These are phyloP conservation scores for Trissonchulus latispiculum DNA, from an alignment of 2,888 invertebrate species.

Conservation along the genomic window DNA sequence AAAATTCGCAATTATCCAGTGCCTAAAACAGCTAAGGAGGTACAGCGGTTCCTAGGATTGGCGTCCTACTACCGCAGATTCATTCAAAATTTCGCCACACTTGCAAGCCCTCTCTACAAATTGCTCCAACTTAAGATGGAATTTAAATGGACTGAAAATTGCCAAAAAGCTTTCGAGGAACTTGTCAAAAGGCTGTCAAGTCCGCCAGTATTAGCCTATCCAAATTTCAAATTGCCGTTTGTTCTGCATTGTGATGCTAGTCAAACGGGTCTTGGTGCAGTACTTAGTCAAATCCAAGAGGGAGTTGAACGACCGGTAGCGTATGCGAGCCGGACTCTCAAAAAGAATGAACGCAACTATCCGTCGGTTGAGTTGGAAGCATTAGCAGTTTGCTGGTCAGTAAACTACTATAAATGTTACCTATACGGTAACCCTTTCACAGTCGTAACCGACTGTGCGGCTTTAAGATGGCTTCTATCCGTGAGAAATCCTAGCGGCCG, in stretches of 20 bases:
- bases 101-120: neutral
- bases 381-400: neutral
- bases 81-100: neutral
- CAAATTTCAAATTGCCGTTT: slow-evolving; percentile 1
- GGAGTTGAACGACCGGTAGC: neutral
- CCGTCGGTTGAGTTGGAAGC: neutral
- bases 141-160: slow-evolving; percentile 6
- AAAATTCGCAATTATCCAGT: neutral
- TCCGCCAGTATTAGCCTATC: neutral
- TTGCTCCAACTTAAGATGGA: too few species aligned
- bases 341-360: neutral
- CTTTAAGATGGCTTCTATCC: neutral
- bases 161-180: neutral
- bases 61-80: neutral
- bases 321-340: neutral
- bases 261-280: neutral
- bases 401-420: neutral
- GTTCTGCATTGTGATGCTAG: slow-evolving; percentile 3
- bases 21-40: neutral
- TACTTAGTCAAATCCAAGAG: neutral
- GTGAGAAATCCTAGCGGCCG: too few species aligned
- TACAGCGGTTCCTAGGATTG: neutral
- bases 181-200: neutral
- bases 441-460: neutral
- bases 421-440: neutral